Percentiles rank a stretch among this genome's conserved stretches.
Conservation (phyloP, 1,140 invertebrate genomes). For the Drosophila hydei region DNA sequence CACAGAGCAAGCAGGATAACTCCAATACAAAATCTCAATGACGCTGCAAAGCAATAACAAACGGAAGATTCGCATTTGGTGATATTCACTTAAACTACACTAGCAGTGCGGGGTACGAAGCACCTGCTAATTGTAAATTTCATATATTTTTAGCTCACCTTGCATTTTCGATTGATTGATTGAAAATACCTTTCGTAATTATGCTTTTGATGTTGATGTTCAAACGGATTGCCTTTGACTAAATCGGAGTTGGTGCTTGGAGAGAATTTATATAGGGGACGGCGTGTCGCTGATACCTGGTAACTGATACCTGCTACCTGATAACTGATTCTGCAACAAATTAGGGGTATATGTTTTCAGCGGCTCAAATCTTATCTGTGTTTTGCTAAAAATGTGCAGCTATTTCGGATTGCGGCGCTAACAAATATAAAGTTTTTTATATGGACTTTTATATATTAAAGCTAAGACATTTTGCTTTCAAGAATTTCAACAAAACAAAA, state of each 20-base stretch:
- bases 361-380: conserved; percentile 43
- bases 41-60: conserved; percentile 14
- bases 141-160: conserved; percentile 11
- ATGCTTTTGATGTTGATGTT: conserved; percentile 20
- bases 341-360: conserved; percentile 29
- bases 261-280: conserved; percentile 39
- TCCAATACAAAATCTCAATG: conserved; percentile 10
- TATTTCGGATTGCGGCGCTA: conserved; percentile 11
- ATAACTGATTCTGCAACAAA: conserved; percentile 34
- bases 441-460: background rate
- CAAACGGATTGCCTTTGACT: conserved; percentile 28
- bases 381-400: conserved; percentile 8
- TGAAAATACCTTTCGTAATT: conserved; percentile 26
- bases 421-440: background rate
- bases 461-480: too few relatives aligned
- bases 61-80: background rate
- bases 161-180: conserved; percentile 33
- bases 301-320: conserved; percentile 24
- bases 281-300: conserved; percentile 36
- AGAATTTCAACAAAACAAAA: too few relatives aligned
- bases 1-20: conserved; percentile 24
- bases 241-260: conserved; percentile 28
- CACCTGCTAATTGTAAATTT: conserved; percentile 3
- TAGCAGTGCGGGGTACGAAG: background rate
- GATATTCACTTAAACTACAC: too few relatives aligned